Base-by-base conservation (phyloP, 2,888 invertebrate genomes). In the Drosophila nr. fundita region DNA sequence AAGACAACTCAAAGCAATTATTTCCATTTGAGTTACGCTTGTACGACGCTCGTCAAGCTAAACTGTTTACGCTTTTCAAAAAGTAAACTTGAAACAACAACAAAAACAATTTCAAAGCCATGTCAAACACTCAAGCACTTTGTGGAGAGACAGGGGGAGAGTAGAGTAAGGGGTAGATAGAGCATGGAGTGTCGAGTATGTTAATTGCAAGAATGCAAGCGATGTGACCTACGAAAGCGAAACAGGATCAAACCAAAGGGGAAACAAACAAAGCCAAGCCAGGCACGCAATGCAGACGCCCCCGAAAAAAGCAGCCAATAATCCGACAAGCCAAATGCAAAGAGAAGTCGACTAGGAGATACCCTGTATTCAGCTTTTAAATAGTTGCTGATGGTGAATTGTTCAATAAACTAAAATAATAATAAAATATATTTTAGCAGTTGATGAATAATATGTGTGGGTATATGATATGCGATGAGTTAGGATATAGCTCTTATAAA, bases 121-220 rank as follows among this genome's bases (percentile, higher is more conserved):
- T 66, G 77, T 61, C 64, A 75, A 61, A 45, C 80, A 79, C 80
- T 76, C 63, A 34, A 68, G 30, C 52, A 63, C 64, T 61, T 62
- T 45, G 45, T 21, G 7, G 2, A 21, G 21, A 15, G 13, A 42
- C 21, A 13, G 7, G 42, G n/a, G 1, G 21, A 21, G 59, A 78
- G 57, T 54, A 52, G 30, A 32, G 30, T 10, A 32, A 3, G 30
- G 13, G 13, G 30, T 21, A 38, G 21, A n/a, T 52, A 32, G 40
- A 61, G 40, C 18, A 40, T 66, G 3, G 80, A 71, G 87, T 84
- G 85, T 79, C 71, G 84, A 79, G 85, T 79, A 83, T 76, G 87
- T 77, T 81, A 83, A 88, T 83, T 78, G 81, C 73, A 64, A 63
- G 83, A 73, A 87, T 84, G 83, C 83, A 76, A 78, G 53, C 71